Base-by-base conservation (phyloP, 2,888 invertebrate species). In the Chrysomela aeneicollis region DNA sequence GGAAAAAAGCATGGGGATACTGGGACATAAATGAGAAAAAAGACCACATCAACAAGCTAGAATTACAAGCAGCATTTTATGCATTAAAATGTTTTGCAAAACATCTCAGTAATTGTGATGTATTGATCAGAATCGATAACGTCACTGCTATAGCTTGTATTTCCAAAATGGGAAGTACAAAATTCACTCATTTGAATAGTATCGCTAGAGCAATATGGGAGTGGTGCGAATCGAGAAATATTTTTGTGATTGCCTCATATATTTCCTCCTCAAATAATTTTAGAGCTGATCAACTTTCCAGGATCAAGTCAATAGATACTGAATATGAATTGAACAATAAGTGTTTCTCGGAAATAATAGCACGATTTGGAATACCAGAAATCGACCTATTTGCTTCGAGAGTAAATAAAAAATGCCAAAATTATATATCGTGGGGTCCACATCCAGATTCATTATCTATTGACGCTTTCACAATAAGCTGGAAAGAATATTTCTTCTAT, bases 361-460 rank as follows among this genome's bases (percentile, higher is more conserved):
- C 46, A 12, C 8, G n/a, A 26, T 63, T 47, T 32, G 58, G 63
- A 35, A 49, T 9, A 1, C 58, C 54, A 49, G 37, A 57, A 12
- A 63, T 63, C 15, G 61, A 61, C 26, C 46, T 54, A 17, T 61
- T 61, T 42, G 61, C 62, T 1, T 49, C 62, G 21, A 47, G 42
- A 35, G 12, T 21, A 9, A 62, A 62, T 22, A 19, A 15, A 10
- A 62, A 62, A 57, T 62, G 62, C 21, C 5, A 10, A 15, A 46
- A 18, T 3, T 62, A 57, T 19, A 18, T 55, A 49, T 62, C 62
- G 12, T 57, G 55, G 57, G 9, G 10, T 15, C 35, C 37, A 17
- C 54, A 54, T 32, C 53, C 42, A 3, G n/a, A 47, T 17, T 17
- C 46, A 9, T 4, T 42, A 15, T 18, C 47, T 22, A 22, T 53